These are phyloP conservation scores for Cephus pygmeus DNA, from an alignment of 2,888 invertebrate species.

Conservation along the genomic window DNA sequence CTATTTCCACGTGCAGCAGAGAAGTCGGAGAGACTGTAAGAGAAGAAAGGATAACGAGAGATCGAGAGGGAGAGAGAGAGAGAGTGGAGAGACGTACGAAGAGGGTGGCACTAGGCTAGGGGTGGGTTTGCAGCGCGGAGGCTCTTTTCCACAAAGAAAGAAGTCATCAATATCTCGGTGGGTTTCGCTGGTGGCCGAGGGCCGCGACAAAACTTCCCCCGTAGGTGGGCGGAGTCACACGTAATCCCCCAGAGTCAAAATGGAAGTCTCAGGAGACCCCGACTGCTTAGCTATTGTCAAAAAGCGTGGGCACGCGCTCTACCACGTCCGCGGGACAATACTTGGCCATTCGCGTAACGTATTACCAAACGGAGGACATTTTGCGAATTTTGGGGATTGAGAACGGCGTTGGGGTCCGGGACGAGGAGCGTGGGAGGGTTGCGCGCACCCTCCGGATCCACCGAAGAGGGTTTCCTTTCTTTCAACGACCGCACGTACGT, in stretches of 20 bases:
- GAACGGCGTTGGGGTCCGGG: background rate
- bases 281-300: slow-evolving; percentile 40
- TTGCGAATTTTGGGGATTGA: slow-evolving; percentile 44
- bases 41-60: slow-evolving; percentile 11
- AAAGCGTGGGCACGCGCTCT: slow-evolving; percentile 20
- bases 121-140: slow-evolving; percentile 5
- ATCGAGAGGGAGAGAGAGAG: background rate
- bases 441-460: slow-evolving; percentile 23
- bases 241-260: slow-evolving; percentile 66
- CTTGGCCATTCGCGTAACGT: slow-evolving; percentile 49
- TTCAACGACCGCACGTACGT: slow-evolving; percentile 26
- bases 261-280: slow-evolving; percentile 65
- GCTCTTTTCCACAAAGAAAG: slow-evolving; percentile 36
- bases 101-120: background rate
- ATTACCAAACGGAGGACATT: slow-evolving; percentile 53
- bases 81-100: slow-evolving; percentile 9
- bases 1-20: background rate
- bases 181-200: slow-evolving; percentile 56
- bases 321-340: slow-evolving; percentile 46
- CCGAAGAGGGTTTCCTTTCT: slow-evolving; percentile 28
- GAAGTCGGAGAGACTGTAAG: background rate
- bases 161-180: slow-evolving; percentile 63
- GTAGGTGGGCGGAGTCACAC: slow-evolving; percentile 64
- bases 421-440: slow-evolving; percentile 27
- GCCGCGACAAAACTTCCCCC: slow-evolving; percentile 52